phyloP scores from a whole-genome alignment of 2,113 vertebrate genomes.

The Hemibates koningsi region DNA sequence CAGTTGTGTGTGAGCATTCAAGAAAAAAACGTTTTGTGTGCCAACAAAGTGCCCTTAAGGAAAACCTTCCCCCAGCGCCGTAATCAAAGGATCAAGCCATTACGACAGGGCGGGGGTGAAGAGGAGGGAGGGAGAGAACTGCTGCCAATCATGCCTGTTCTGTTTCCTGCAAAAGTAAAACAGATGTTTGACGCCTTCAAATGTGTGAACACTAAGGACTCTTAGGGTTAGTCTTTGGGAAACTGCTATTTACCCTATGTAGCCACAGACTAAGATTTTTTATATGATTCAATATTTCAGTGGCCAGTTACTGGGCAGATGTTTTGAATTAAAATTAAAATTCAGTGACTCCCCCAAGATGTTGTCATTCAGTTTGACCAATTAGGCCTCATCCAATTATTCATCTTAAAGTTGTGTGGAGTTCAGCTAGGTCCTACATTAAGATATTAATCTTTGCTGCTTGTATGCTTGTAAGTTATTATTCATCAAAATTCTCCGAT shows the following conservation, averaged over 20 bases:
- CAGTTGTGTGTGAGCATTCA: background rate
- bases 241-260: background rate
- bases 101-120: background rate
- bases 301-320: background rate
- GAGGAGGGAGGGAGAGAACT: background rate
- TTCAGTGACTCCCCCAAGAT: background rate
- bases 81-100: conserved; percentile 48
- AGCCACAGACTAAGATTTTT: background rate
- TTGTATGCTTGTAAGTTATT: background rate
- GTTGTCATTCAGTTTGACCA: background rate
- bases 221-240: background rate
- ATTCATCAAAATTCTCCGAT: background rate
- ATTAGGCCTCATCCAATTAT: background rate
- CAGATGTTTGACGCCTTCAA: conserved; percentile 24
- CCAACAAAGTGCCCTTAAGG: conserved; percentile 17
- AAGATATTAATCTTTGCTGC: background rate
- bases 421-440: background rate
- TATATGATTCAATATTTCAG: background rate
- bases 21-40: conserved; percentile 18
- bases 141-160: conserved; percentile 5
- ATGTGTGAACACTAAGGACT: conserved; percentile 8
- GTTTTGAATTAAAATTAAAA: background rate
- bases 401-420: background rate
- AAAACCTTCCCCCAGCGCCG: background rate
- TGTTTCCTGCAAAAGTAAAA: conserved; percentile 32